A percentile compares a stretch with the other conserved stretches of the same genome.
These are phyloP conservation scores for Chelon labrosus DNA, from an alignment of 2,797 vertebrate genomes.

Conservation along the genomic window DNA sequence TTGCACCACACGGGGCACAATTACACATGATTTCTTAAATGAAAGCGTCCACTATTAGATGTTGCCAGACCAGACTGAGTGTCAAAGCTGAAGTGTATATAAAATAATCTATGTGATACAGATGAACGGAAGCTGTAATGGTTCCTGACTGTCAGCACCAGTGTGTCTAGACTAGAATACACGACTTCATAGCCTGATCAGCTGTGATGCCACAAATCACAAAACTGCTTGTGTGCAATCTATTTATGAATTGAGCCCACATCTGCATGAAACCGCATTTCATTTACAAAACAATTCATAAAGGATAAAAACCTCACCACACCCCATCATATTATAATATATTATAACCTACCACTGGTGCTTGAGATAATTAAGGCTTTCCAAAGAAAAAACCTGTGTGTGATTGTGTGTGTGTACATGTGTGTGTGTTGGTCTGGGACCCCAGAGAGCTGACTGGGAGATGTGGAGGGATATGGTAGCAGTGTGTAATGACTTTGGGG, in stretches of 20 bases:
- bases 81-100: background rate
- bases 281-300: too few relatives aligned
- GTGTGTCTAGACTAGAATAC: conserved; percentile 1
- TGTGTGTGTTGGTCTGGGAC: conserved; percentile 37
- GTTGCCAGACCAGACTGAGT: background rate
- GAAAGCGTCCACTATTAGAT: conserved; percentile 2
- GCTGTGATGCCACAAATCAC: background rate
- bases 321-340: background rate
- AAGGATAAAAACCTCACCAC: background rate
- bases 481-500: conserved; percentile 71
- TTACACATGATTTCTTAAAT: background rate
- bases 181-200: conserved; percentile 1
- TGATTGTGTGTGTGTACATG: conserved; percentile 9
- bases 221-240: too few relatives aligned
- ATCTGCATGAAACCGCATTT: too few relatives aligned
- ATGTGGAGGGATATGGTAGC: conserved; percentile 60
- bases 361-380: conserved; percentile 25
- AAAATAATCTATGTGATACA: background rate
- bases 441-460: conserved; percentile 43
- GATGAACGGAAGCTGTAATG: background rate
- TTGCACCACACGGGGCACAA: background rate
- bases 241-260: too few relatives aligned
- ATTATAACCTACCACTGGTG: background rate
- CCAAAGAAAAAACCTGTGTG: conserved; percentile 8
- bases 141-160: conserved; percentile 1